Evolutionary conservation across 2,113 vertebrate genomes (phyloP).

Genomic region (Tupaia tana): DNA sequence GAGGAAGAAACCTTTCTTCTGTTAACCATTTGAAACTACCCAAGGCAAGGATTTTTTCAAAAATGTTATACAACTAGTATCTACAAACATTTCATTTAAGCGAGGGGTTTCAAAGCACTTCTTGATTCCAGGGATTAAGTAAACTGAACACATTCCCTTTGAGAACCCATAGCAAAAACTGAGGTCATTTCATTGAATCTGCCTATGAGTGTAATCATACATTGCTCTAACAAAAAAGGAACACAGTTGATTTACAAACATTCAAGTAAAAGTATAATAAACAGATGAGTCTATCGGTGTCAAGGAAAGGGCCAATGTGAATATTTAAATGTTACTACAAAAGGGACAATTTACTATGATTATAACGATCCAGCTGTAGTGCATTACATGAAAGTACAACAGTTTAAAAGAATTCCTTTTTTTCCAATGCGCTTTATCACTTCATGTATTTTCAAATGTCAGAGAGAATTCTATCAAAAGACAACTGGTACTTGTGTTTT

Average conservation of each 20-base stretch:
- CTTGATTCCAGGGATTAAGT: neutral
- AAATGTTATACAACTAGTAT: neutral
- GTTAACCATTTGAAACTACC: neutral
- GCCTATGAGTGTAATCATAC: neutral
- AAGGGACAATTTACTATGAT: neutral
- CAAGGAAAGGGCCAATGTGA: neutral
- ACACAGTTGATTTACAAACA: neutral
- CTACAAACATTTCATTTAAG: neutral
- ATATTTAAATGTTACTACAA: neutral
- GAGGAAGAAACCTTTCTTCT: neutral
- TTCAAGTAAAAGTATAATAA: neutral
- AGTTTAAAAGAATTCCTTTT: constrained; percentile 37
- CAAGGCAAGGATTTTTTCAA: neutral
- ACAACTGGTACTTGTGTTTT: neutral
- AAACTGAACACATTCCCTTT: neutral
- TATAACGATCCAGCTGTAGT: neutral
- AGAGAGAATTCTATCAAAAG: neutral
- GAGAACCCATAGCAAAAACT: neutral
- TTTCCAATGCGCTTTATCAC: neutral
- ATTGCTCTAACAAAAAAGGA: neutral
- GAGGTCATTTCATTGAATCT: neutral
- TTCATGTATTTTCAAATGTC: neutral
- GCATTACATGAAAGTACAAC: constrained; percentile 1
- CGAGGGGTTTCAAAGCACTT: neutral
- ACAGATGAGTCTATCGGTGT: neutral